These are phyloP conservation scores for Danaus plexippus DNA, from an alignment of 1,140 invertebrate species.

Conservation along the genomic window DNA sequence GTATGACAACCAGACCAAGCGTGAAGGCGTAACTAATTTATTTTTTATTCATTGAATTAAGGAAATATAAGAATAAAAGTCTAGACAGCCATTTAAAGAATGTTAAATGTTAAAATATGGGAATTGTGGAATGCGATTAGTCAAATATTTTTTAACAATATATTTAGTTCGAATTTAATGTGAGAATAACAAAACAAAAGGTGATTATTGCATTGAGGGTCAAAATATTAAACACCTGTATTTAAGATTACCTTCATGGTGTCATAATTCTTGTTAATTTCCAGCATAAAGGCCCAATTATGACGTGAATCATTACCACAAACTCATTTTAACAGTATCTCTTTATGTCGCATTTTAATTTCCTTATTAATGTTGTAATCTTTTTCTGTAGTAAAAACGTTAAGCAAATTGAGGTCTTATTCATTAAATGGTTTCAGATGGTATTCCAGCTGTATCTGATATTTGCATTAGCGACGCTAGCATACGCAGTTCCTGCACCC, in stretches of 20 bases:
- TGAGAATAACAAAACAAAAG: conserved; percentile 41
- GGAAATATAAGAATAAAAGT: no score
- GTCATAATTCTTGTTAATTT: conserved; percentile 27
- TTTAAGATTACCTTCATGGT: conserved; percentile 23
- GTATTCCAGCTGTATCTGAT: conserved; percentile 9
- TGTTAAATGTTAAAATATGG: no score
- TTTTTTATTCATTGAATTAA: no score
- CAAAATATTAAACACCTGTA: conserved; percentile 27
- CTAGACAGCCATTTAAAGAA: no score
- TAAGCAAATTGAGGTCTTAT: no score
- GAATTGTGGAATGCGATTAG: no score
- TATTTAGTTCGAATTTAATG: conserved; percentile 18
- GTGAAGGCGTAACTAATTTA: no score
- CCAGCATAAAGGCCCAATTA: conserved; percentile 11
- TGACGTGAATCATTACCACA: conserved; percentile 9
- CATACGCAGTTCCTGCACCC: conserved; percentile 15
- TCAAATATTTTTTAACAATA: no score
- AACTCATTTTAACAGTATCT: no score
- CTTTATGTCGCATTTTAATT: conserved; percentile 1
- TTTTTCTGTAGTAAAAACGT: no score
- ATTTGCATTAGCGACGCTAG: conserved; percentile 13
- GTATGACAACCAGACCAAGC: no score
- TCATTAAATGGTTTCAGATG: conserved; percentile 22
- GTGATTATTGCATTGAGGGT: conserved; percentile 43
- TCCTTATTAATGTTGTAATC: not conserved